phyloP scores from a whole-genome alignment of 2,797 vertebrate genomes.

The Heterohyrax brucei region DNA sequence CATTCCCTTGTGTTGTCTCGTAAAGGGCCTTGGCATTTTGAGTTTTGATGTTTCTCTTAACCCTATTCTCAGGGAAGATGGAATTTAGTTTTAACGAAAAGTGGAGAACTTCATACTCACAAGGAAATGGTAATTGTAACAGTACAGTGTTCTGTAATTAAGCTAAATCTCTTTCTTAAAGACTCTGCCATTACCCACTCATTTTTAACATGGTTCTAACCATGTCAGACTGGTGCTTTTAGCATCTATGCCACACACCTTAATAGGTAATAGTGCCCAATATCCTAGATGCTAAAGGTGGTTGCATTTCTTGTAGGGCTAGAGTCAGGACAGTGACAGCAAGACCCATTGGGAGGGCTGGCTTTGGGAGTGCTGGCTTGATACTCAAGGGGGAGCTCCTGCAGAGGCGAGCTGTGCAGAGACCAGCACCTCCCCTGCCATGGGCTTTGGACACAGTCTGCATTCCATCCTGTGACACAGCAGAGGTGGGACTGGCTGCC shows the following conservation, averaged over 20 bases:
- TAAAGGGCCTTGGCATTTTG: conserved; percentile 88
- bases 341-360: conserved; percentile 58
- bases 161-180: conserved; percentile 81
- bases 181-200: conserved; percentile 65
- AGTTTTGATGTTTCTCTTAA: conserved; percentile 89
- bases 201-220: conserved; percentile 77
- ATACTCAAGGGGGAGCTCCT: not conserved
- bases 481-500: not conserved
- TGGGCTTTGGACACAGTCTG: not conserved
- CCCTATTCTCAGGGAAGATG: conserved; percentile 93
- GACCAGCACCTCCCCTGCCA: conserved; percentile 3
- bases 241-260: conserved; percentile 75
- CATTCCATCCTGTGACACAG: not conserved
- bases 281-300: conserved; percentile 76
- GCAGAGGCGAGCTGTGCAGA: not conserved
- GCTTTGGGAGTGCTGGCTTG: conserved; percentile 59
- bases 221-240: conserved; percentile 65
- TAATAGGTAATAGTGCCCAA: conserved; percentile 59
- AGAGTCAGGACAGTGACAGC: conserved; percentile 33
- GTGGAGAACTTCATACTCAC: conserved; percentile 84
- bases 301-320: conserved; percentile 21
- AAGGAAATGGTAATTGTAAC: conserved; percentile 88
- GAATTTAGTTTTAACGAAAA: conserved; percentile 87
- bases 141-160: conserved; percentile 86
- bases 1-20: conserved; percentile 87